Evolutionary conservation across 2,113 vertebrate genomes (phyloP), one percentile per base, ranked within the genome.

Genomic region (Charadrius vociferus): DNA sequence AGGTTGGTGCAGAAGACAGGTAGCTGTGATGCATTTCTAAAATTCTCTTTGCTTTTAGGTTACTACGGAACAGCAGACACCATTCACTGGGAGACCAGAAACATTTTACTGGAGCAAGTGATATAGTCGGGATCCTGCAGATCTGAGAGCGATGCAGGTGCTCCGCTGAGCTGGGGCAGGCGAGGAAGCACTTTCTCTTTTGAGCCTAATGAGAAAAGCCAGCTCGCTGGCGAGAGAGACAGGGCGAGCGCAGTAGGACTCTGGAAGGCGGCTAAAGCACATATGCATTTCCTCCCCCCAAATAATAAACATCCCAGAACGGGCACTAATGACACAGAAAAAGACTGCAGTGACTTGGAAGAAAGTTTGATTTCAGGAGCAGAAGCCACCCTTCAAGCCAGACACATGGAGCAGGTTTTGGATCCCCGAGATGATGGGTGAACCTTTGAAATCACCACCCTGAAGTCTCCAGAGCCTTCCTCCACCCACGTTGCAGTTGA

Each of bases 221-320:
- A 75, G 45, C 49, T 49, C 49, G 22, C 49, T 13, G 19, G 20
- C 2, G 5, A 88, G 43, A 53, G 63, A 19, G 14, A 77, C 0
- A 0, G 15, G 45, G 37, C 3, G 6, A 81, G 56, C 2, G 1
- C 47, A 87, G 75, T 3, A 47, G 23, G 8, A 18, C 36, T n/a
- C 62, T 7, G 8, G 20, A 32, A 50, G 15, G 55, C 22, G 16
- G 78, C 59, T 52, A 55, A 67, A 80, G 62, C 0, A 0, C 10
- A 19, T 1, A 16, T 6, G 3, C 2, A 10, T 77, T 68, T 47
- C 79, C 30, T 86, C 71, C 58, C 41, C 7, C 26, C 23, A 37
- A 72, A 41, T 23, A 75, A 53, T 41, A 73, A 81, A 49, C 43
- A 71, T 27, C 27, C n/a, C 6, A 3, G 21, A 81, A 74, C 1